A percentile compares a stretch with the other conserved stretches of the same genome.
Conservation (phyloP, 2,113 vertebrate genomes). For the Chloroceryle aenea region DNA sequence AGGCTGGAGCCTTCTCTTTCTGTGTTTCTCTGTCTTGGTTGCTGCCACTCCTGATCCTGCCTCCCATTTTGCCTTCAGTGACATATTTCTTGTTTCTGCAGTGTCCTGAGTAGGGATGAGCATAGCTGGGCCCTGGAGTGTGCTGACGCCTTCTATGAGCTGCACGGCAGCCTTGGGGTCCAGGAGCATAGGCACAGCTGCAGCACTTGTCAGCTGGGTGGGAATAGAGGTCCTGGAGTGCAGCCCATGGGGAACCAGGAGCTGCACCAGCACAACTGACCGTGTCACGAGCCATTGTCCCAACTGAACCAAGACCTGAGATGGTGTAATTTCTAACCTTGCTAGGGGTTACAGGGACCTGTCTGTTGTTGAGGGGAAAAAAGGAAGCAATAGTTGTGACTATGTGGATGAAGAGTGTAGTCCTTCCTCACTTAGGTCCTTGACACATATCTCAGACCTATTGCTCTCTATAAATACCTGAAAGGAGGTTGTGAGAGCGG, state of each 20-base stretch:
- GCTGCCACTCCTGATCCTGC: neutral
- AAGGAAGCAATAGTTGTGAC: neutral
- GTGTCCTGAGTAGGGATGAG: neutral
- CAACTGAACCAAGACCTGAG: neutral
- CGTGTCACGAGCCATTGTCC: neutral
- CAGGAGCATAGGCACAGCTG: neutral
- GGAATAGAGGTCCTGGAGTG: neutral
- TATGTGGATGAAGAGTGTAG: accelerated
- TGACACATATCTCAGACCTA: neutral
- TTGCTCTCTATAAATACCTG: too few species aligned
- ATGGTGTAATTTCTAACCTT: neutral
- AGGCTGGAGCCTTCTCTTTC: neutral
- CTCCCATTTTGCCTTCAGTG: neutral
- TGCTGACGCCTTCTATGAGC: neutral
- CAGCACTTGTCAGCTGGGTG: neutral
- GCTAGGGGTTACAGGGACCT: neutral
- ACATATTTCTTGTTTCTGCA: neutral
- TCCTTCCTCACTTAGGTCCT: neutral
- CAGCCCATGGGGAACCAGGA: neutral
- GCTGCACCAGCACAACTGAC: neutral
- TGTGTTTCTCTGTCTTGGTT: neutral
- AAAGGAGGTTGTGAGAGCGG: too few species aligned
- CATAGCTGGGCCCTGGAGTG: neutral
- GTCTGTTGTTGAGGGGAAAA: neutral
- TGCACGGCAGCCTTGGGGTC: neutral